Base-by-base conservation (phyloP, 2,888 invertebrate species). In the Xanthostigma xanthostigma region DNA sequence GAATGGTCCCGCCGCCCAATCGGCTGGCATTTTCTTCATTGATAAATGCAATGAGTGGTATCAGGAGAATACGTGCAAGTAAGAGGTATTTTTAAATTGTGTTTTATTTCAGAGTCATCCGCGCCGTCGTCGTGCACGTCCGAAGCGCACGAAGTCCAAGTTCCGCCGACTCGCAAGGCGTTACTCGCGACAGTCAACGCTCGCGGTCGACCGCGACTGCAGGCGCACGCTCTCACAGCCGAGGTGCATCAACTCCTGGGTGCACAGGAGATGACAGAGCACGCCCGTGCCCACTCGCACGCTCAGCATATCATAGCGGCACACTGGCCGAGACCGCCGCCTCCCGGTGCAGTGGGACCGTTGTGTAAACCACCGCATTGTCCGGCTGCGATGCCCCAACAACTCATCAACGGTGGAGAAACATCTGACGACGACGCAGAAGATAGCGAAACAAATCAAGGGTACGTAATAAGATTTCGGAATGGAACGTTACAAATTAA, bases 341-440 rank as follows among this genome's bases (percentile, higher is more conserved):
- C 9, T 53, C 62, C 13, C 43, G 12, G 37, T 49, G 41, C 41
- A 49, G n/a, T 27, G 27, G 27, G 27, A 42, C 42, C 41, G 45
- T 51, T 27, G 41, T 46, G 37, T 43, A 49, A 41, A 36, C 50
- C 37, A 60, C 62, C 33, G 55, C 60, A 17, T 60, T 65, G 41
- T 62, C 64, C 56, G 64, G 65, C 39, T 27, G 27, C 27, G 27
- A 27, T 27, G 27, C 27, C 27, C 27, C 27, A 27, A 6, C 27
- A 27, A 6, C 27, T 27, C 54, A 44, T 59, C 51, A 46, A 69
- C 14, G 62, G 69, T 14, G 60, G 71, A 3, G 65, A 72, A 54
- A 67, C 73, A 49, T 77, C 78, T 34, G 78, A 78, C 41, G 60
- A 73, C 1, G 76, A 77, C 55, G 72, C 72, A 1, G 78, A 78